phyloP scores from a whole-genome alignment of 2,113 vertebrate species.

The Anarhynchus alexandrinus region DNA sequence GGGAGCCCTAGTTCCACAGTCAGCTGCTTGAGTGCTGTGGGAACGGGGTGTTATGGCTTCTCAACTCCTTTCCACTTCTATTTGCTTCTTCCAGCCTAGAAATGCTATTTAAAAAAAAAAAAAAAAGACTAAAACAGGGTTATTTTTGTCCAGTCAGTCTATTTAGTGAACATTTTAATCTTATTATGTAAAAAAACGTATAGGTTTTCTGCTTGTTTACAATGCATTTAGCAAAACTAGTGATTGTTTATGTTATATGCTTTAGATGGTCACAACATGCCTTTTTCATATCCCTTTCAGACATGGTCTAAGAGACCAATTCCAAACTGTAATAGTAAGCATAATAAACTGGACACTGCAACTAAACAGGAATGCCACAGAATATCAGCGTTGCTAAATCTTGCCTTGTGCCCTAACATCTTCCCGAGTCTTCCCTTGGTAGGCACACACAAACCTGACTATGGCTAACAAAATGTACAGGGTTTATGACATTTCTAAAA shows the following conservation, averaged over 20 bases:
- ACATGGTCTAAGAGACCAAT: not conserved
- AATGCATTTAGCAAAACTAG: not conserved
- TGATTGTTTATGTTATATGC: not conserved
- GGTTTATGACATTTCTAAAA: not conserved
- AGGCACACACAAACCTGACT: not conserved
- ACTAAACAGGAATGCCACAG: constrained; percentile 10
- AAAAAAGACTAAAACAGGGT: not conserved
- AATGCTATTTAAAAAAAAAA: not conserved
- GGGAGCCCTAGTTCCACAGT: not conserved
- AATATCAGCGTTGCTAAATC: not conserved
- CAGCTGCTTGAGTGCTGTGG: not conserved
- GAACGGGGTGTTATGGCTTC: not conserved
- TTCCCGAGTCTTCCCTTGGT: not conserved
- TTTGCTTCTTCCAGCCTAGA: not conserved
- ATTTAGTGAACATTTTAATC: not conserved
- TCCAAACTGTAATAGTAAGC: not conserved
- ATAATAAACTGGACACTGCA: not conserved
- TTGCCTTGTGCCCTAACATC: not conserved
- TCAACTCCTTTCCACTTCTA: not conserved
- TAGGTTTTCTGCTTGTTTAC: not conserved
- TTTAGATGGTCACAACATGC: not conserved
- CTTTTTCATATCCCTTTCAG: not conserved
- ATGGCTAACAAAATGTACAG: not conserved
- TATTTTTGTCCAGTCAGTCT: not conserved
- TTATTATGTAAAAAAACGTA: not conserved